phyloP scores from a whole-genome alignment of 2,888 invertebrate species.

The Vesta saturnalis region DNA sequence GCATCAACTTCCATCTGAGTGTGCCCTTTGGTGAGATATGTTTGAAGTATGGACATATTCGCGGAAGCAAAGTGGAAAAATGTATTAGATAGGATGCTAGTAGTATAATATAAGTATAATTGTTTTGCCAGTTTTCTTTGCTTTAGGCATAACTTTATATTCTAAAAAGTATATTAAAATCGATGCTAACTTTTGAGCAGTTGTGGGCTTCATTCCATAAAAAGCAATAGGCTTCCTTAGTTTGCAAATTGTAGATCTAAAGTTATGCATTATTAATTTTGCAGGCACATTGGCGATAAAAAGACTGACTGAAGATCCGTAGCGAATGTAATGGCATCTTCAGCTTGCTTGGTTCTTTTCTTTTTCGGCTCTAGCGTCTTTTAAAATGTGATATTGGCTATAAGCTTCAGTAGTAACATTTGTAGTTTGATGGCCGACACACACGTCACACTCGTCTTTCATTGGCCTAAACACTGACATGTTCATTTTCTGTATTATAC shows the following conservation, averaged over 20 bases:
- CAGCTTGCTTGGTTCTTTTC: constrained; percentile 21
- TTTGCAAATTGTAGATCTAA: constrained; percentile 8
- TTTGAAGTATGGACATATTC: neutral
- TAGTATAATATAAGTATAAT: constrained; percentile 26
- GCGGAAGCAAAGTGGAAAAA: neutral
- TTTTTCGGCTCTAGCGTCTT: constrained; percentile 29
- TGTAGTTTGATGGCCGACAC: constrained; percentile 18
- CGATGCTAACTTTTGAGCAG: neutral
- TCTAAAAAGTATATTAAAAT: neutral
- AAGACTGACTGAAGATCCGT: constrained; percentile 5
- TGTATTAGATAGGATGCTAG: constrained; percentile 9
- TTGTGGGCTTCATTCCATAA: neutral
- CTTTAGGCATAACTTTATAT: neutral
- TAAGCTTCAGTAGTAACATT: constrained; percentile 23
- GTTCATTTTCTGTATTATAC: neutral
- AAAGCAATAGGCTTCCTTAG: neutral
- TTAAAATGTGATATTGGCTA: constrained; percentile 21
- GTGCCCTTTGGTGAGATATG: neutral
- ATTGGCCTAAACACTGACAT: neutral
- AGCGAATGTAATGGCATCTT: neutral
- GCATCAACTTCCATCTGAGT: neutral
- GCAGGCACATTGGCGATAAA: neutral
- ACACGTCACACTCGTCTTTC: constrained; percentile 20
- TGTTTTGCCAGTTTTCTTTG: neutral
- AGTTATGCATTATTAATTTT: constrained; percentile 16